Percentiles rank a stretch among this genome's conserved stretches.
These are phyloP conservation scores for Avahi laniger DNA, from an alignment of 2,797 vertebrate genomes.

Conservation along the genomic window DNA sequence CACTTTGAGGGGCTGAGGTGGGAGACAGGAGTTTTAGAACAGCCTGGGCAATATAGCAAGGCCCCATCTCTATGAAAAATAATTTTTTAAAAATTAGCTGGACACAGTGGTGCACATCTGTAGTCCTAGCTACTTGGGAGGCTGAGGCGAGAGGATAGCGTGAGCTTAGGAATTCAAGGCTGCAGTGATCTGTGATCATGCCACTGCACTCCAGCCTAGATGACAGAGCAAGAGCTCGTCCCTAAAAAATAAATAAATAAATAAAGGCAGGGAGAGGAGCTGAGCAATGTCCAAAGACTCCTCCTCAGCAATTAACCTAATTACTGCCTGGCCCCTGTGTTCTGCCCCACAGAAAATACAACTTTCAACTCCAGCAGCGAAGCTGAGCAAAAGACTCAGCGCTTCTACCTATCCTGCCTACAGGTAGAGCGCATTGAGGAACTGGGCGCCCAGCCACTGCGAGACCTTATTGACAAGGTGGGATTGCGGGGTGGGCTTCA, in stretches of 20 bases:
- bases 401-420: constrained; percentile 96
- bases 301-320: not conserved
- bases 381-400: constrained; percentile 95
- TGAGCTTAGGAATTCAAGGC: not conserved
- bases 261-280: not conserved
- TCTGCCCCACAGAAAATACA: constrained; percentile 89
- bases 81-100: not conserved
- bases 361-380: constrained; percentile 98
- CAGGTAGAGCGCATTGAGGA: constrained; percentile 94
- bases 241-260: not conserved
- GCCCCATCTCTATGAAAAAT: not conserved
- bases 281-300: not conserved
- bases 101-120: too few relatives aligned
- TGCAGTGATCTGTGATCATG: not conserved
- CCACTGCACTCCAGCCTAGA: not conserved
- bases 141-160: not conserved
- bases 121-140: not conserved
- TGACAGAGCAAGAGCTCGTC: not conserved
- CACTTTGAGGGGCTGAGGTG: not conserved
- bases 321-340: not conserved
- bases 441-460: constrained; percentile 93
- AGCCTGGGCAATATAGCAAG: not conserved
- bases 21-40: not conserved
- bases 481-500: not conserved
- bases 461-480: constrained; percentile 95